A percentile compares a stretch with the other conserved stretches of the same genome.
Evolutionary conservation across 2,888 invertebrate genomes (phyloP).

Genomic region (Chymomyza fuscimana): DNA sequence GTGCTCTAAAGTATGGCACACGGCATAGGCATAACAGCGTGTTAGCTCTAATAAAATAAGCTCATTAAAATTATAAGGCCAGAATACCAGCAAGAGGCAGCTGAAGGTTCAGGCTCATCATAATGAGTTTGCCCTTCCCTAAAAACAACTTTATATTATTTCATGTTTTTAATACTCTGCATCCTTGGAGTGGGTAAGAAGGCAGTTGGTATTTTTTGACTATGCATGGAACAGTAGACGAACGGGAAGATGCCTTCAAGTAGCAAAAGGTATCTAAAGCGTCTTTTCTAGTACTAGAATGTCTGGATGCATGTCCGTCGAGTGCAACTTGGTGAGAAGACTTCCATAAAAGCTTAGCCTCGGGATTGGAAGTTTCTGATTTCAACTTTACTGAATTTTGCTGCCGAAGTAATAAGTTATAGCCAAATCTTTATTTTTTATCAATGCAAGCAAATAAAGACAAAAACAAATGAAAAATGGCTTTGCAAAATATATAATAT

Average conservation of each 20-base stretch:
- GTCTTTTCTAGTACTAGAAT: too few relatives aligned
- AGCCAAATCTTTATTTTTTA: too few relatives aligned
- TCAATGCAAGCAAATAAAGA: too few relatives aligned
- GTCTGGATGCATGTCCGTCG: too few relatives aligned
- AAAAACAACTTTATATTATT: not conserved
- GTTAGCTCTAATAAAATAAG: slow-evolving; percentile 62
- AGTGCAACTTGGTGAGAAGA: too few relatives aligned
- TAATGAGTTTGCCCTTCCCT: slow-evolving; percentile 2
- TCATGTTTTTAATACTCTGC: not conserved
- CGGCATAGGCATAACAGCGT: not conserved
- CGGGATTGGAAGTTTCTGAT: too few relatives aligned
- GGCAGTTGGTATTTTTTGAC: not conserved
- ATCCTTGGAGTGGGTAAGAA: not conserved
- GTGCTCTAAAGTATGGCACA: not conserved
- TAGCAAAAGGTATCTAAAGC: too few relatives aligned
- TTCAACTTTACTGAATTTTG: too few relatives aligned
- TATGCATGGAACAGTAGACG: not conserved
- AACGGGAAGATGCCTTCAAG: not conserved
- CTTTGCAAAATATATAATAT: too few relatives aligned
- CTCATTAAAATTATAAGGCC: slow-evolving; percentile 67
- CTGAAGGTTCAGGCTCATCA: not conserved
- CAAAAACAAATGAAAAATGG: too few relatives aligned
- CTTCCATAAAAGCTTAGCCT: too few relatives aligned
- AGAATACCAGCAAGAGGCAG: not conserved
- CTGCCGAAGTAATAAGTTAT: too few relatives aligned